Percentiles rank a stretch among this genome's conserved stretches.
Evolutionary conservation across 2,113 vertebrate species (phyloP).

Genomic region (Carollia perspicillata): DNA sequence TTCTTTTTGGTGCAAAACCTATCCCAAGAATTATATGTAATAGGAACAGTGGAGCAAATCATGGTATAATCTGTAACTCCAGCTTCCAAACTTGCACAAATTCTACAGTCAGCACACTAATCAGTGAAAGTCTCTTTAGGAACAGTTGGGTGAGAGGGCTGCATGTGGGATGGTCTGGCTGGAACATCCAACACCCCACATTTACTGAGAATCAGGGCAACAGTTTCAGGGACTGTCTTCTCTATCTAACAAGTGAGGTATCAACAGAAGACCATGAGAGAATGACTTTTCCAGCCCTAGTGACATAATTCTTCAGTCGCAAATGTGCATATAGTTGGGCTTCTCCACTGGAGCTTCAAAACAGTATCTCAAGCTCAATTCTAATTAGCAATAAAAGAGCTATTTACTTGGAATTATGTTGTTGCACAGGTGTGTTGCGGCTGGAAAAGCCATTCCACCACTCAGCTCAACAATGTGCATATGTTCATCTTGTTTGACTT

Average conservation of each 20-base stretch:
- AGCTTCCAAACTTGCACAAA: neutral
- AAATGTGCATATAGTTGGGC: neutral
- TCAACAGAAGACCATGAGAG: neutral
- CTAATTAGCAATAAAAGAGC: conserved; percentile 65
- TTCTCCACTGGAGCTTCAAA: conserved; percentile 15
- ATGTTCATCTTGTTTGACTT: conserved; percentile 67
- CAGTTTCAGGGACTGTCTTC: neutral
- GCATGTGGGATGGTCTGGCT: accelerated
- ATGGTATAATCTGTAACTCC: too few species aligned
- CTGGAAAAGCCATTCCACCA: conserved; percentile 31
- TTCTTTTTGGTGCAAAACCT: neutral
- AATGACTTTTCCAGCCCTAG: neutral
- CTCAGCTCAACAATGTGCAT: conserved; percentile 44
- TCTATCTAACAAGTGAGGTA: neutral
- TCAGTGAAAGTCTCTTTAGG: neutral
- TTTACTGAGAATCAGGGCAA: neutral
- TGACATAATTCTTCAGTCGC: neutral
- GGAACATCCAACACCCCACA: accelerated
- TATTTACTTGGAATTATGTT: conserved; percentile 59
- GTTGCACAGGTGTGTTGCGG: conserved; percentile 51
- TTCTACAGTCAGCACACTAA: neutral
- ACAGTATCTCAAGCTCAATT: conserved; percentile 18
- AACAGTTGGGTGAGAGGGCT: neutral
- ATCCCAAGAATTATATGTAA: neutral
- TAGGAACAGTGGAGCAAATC: neutral